Conservation (phyloP, 2,888 invertebrate genomes). For the Drymonia ruficornis region DNA sequence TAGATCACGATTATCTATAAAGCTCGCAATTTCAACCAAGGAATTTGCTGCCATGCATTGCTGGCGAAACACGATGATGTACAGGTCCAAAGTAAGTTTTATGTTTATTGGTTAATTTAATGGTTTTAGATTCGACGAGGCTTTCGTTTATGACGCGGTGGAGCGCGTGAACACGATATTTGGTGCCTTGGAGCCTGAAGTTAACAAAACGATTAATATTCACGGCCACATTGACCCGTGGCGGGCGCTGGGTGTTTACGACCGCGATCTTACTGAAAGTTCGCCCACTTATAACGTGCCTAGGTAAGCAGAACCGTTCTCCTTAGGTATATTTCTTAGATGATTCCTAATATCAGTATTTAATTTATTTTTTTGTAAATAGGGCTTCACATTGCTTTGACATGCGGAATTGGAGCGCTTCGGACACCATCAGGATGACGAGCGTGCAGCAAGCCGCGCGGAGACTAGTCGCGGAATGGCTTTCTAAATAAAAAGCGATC, state of each 20-base stretch:
- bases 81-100: no score
- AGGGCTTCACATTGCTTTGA: slow-evolving; percentile 80
- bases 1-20: no score
- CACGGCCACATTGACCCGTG: slow-evolving; percentile 85
- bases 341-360: no score
- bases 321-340: no score
- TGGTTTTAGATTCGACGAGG: slow-evolving; percentile 67
- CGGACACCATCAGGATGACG: slow-evolving; percentile 73
- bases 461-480: slow-evolving; percentile 66
- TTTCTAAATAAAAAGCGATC: slow-evolving; percentile 31
- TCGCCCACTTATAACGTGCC: slow-evolving; percentile 71
- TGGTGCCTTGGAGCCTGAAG: slow-evolving; percentile 75
- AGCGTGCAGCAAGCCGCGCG: slow-evolving; percentile 62
- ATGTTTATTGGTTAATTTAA: no score
- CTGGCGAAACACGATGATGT: no score
- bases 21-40: no score
- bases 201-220: slow-evolving; percentile 83
- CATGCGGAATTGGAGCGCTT: slow-evolving; percentile 61
- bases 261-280: slow-evolving; percentile 59
- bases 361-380: slow-evolving; percentile 25
- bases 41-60: no score
- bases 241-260: slow-evolving; percentile 81
- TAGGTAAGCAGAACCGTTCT: slow-evolving; percentile 57
- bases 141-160: slow-evolving; percentile 67
- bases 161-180: slow-evolving; percentile 79